Evolutionary conservation across 2,113 vertebrate species (phyloP).

Genomic region (Baryphthengus martii): DNA sequence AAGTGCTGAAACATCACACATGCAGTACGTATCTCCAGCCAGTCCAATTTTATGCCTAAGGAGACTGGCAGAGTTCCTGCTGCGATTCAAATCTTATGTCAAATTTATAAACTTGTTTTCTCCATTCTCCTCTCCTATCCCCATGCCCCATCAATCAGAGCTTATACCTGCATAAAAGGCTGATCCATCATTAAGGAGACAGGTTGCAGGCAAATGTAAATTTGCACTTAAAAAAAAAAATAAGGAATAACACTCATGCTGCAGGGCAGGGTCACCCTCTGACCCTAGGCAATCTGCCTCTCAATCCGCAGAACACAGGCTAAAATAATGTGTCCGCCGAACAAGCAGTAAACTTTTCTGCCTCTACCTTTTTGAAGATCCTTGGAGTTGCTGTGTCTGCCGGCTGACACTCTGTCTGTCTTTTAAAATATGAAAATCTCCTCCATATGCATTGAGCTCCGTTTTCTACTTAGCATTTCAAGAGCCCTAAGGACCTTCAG

Average conservation of each 20-base stretch:
- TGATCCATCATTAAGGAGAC: conserved; percentile 58
- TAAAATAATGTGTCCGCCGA: conserved; percentile 26
- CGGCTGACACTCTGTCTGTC: conserved; percentile 56
- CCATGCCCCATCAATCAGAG: conserved; percentile 56
- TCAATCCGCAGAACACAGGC: background rate
- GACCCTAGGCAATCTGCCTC: conserved; percentile 60
- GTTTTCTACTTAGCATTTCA: conserved; percentile 73
- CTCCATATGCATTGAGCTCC: conserved; percentile 51
- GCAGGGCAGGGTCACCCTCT: conserved; percentile 61
- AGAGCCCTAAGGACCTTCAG: conserved; percentile 68
- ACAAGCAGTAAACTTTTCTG: conserved; percentile 55
- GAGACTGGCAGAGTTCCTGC: conserved; percentile 51
- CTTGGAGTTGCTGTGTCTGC: conserved; percentile 35
- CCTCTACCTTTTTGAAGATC: conserved; percentile 65
- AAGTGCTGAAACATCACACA: conserved; percentile 46
- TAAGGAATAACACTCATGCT: background rate
- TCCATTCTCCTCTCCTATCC: conserved; percentile 26
- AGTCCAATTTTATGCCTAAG: conserved; percentile 58
- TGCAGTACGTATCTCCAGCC: conserved; percentile 18
- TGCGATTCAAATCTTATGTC: conserved; percentile 62
- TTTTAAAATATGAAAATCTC: conserved; percentile 67
- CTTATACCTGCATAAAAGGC: conserved; percentile 54
- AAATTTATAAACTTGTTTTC: conserved; percentile 73
- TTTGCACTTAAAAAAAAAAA: background rate
- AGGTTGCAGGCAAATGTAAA: conserved; percentile 64